A percentile compares a stretch with the other conserved stretches of the same genome.
These are phyloP conservation scores for Natator depressus DNA, from an alignment of 2,113 vertebrate genomes.

Conservation along the genomic window DNA sequence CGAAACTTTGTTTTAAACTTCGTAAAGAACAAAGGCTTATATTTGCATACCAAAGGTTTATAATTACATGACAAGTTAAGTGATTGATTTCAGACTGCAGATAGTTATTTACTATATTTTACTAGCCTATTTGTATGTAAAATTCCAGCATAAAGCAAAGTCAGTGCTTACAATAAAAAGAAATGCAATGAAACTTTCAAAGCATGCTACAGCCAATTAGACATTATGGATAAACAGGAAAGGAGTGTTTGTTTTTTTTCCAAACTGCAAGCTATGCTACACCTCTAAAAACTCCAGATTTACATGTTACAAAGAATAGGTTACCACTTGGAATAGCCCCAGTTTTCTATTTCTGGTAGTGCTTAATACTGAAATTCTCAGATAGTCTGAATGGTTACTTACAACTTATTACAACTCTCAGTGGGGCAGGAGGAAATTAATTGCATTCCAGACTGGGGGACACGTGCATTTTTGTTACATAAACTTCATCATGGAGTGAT, in stretches of 20 bases:
- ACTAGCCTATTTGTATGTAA: not conserved
- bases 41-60: not conserved
- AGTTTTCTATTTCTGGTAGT: constrained; percentile 1
- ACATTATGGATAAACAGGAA: not conserved
- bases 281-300: constrained; percentile 16
- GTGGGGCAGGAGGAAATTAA: constrained; percentile 66
- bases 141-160: constrained; percentile 21
- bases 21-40: not conserved
- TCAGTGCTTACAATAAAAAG: not conserved
- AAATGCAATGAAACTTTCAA: not conserved
- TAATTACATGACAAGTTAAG: not conserved
- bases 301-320: not conserved
- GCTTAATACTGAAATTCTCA: constrained; percentile 42
- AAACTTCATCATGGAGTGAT: constrained; percentile 44
- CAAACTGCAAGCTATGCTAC: not conserved
- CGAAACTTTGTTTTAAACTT: not conserved
- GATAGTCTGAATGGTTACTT: constrained; percentile 51
- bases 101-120: not conserved
- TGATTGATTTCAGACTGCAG: not conserved
- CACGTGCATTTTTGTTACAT: constrained; percentile 60
- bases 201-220: not conserved
- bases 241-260: constrained; percentile 23
- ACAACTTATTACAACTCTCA: not conserved
- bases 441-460: constrained; percentile 61
- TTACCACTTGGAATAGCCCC: not conserved